phyloP scores from a whole-genome alignment of 1,140 invertebrate genomes.

The Tribolium madens region DNA sequence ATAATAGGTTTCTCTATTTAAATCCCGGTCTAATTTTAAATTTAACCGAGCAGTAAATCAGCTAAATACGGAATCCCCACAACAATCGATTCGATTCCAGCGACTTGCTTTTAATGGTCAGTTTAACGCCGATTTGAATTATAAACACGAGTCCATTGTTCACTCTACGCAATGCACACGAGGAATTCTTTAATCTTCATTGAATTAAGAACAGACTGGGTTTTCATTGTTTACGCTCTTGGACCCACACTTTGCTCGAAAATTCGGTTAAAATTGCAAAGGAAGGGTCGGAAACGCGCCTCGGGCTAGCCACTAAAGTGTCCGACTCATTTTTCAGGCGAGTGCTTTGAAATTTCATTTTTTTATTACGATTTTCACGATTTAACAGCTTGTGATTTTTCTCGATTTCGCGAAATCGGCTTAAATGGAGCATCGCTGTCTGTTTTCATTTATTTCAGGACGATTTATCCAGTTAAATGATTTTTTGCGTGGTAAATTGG shows the following conservation, averaged over 20 bases:
- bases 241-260: not conserved
- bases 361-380: no score
- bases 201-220: not conserved
- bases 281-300: no score
- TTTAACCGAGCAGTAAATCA: not conserved
- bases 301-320: no score
- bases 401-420: no score
- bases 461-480: no score
- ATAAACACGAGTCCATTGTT: not conserved
- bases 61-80: not conserved
- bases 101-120: conserved; percentile 5
- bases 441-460: no score
- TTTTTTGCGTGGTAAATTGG: no score
- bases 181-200: conserved; percentile 4
- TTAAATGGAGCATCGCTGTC: no score
- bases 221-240: conserved; percentile 9
- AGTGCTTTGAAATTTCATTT: no score
- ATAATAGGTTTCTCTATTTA: not conserved
- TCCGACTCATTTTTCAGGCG: no score
- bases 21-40: conserved; percentile 5
- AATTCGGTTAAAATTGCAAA: not conserved
- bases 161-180: not conserved
- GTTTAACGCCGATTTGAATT: conserved; percentile 19
- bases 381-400: no score
- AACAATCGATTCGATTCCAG: not conserved